These are phyloP conservation scores for Hapalemur alaotrensis DNA, from an alignment of 2,797 vertebrate species.

Conservation along the genomic window DNA sequence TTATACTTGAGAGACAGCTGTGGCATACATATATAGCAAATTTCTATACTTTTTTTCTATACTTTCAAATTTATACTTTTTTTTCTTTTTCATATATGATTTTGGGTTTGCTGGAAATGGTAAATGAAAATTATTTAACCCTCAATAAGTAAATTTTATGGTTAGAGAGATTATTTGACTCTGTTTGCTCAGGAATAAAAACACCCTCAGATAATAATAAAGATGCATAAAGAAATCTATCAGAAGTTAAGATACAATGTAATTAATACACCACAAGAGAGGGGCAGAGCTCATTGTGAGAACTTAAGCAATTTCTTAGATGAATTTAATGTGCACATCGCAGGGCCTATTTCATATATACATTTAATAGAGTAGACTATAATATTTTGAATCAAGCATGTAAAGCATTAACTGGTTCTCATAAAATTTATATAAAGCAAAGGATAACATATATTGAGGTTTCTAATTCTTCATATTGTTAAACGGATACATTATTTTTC, in stretches of 20 bases:
- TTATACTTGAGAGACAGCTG: neutral
- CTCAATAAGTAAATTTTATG: neutral
- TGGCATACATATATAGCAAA: neutral
- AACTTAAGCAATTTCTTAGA: neutral
- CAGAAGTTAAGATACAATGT: neutral
- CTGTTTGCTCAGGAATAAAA: neutral
- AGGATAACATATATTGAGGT: neutral
- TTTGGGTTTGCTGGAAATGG: neutral
- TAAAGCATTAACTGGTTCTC: neutral
- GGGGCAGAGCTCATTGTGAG: neutral
- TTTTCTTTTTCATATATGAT: neutral
- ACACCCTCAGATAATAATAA: neutral
- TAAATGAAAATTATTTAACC: conserved; percentile 4
- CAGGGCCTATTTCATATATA: neutral
- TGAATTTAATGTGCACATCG: neutral
- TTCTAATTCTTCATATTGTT: neutral
- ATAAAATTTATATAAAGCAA: neutral
- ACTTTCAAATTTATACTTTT: too few relatives aligned
- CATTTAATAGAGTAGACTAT: neutral
- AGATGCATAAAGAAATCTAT: neutral
- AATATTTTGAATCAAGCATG: neutral
- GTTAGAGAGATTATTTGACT: neutral
- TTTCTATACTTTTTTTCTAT: neutral
- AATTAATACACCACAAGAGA: neutral
- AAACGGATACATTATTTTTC: neutral